A percentile compares a stretch with the other conserved stretches of the same genome.
Evolutionary conservation across 2,113 vertebrate species (phyloP).

Genomic region (Onychorhynchus coronatus): DNA sequence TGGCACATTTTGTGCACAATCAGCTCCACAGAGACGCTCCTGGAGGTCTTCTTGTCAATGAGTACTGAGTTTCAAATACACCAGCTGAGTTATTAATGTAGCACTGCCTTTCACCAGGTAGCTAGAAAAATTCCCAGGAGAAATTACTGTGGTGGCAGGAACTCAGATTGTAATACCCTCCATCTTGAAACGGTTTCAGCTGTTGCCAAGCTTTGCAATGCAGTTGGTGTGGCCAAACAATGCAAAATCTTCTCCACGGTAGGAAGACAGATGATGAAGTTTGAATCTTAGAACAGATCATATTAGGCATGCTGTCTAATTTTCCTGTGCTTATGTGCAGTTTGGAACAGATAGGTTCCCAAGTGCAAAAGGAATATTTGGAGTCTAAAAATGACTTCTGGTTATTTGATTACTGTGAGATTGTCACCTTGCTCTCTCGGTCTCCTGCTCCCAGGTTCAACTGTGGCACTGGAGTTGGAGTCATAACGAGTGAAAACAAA

Average conservation of each 20-base stretch:
- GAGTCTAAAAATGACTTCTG: not conserved
- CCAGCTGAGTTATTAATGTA: not conserved
- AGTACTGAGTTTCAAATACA: not conserved
- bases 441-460: conserved; percentile 82
- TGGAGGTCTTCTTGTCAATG: not conserved
- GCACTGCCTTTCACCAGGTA: not conserved
- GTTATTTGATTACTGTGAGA: not conserved
- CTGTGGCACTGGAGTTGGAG: conserved; percentile 88
- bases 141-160: not conserved
- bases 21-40: not conserved
- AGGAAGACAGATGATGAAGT: not conserved
- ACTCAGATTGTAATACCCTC: not conserved
- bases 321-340: not conserved
- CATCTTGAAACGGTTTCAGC: not conserved
- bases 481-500: conserved; percentile 81
- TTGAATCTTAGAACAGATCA: not conserved
- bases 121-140: not conserved
- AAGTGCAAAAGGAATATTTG: not conserved
- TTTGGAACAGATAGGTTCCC: not conserved
- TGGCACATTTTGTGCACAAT: not conserved
- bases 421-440: not conserved
- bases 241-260: not conserved
- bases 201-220: not conserved
- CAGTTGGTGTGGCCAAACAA: not conserved
- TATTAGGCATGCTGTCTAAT: not conserved